phyloP scores from a whole-genome alignment of 2,888 invertebrate species.

The Ryuthela nishihirai region DNA sequence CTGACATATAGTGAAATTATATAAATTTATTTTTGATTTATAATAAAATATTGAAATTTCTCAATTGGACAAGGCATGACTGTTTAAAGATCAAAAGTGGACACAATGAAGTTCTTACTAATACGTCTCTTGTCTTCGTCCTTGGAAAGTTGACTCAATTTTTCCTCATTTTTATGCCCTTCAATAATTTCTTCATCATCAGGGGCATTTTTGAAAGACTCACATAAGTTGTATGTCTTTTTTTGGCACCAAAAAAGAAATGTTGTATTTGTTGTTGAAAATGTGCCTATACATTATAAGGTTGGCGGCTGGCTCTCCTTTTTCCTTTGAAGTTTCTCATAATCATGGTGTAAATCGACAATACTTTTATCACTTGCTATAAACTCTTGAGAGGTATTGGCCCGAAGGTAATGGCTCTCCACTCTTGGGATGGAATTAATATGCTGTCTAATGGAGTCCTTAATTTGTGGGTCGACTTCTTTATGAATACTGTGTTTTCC shows the following conservation, averaged over 20 bases:
- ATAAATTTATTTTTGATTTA: not conserved
- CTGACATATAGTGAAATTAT: not conserved
- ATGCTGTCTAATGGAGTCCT: not conserved
- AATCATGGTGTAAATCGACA: not conserved
- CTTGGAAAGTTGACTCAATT: not conserved
- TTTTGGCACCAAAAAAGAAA: not conserved
- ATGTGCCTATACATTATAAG: not conserved
- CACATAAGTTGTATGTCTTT: not conserved
- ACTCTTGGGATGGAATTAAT: not conserved
- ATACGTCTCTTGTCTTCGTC: not conserved
- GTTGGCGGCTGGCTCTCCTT: not conserved
- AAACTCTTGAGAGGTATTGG: not conserved
- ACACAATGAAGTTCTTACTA: not conserved
- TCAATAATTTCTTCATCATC: not conserved
- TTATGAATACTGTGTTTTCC: not conserved
- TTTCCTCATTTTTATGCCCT: not conserved
- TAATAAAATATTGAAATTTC: not conserved
- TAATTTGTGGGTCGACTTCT: not conserved
- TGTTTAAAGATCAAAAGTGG: not conserved
- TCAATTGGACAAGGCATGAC: not conserved
- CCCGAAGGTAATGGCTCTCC: not conserved
- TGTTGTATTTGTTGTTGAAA: not conserved
- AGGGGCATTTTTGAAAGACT: not conserved
- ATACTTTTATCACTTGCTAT: not conserved
- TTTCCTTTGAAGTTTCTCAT: not conserved